Evolutionary conservation across 2,797 vertebrate genomes (phyloP), one percentile per base, ranked within the genome.

Genomic region (Natrix natrix): DNA sequence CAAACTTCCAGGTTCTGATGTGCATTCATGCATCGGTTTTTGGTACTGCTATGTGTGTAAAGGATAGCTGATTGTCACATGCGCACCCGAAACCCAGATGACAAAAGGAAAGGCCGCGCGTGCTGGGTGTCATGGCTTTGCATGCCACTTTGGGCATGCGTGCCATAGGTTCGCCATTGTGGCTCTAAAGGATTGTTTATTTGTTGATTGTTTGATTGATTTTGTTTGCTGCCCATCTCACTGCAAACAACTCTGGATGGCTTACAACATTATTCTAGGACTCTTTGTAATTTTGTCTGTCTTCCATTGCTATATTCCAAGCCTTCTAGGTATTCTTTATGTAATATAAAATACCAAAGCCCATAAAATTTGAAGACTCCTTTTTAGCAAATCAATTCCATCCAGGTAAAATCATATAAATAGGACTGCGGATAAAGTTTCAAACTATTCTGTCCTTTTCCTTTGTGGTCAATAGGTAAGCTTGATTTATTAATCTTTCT

Each of bases 371-470:
- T 92, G 32, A 69, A 28, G 14, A 92, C 10, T 83, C 37, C 43
- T 43, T 83, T 92, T 92, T 92, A 74, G 43, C 54, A 69, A 8
- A 88, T 66, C n/a, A n/a, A 54, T 92, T 88, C 26, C 59, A 16
- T 56, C 32, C 8, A 86, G 14, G 8, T 83, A 83, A 91, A 57
- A 10, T 4, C 59, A 22, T 59, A 83, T 83, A 83, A 48, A 59
- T 37, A 88, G 87, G 55, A 37, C 32, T 59, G 69, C 1, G 43
- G 69, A 24, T 6, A 74, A 87, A 92, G 57, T 87, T 87, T 88
- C 91, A 56, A 48, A 63, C 59, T 92, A 26, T 90, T 94, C 95
- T 48, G 26, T 61, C 60, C 7, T 92, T 94, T 2, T 63, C 86
- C 24, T 89, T 95, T 37, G 17, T 52, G 87, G 86, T 93, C 93